Base-by-base conservation (phyloP, 2,113 vertebrate species). In the Zingel zingel region DNA sequence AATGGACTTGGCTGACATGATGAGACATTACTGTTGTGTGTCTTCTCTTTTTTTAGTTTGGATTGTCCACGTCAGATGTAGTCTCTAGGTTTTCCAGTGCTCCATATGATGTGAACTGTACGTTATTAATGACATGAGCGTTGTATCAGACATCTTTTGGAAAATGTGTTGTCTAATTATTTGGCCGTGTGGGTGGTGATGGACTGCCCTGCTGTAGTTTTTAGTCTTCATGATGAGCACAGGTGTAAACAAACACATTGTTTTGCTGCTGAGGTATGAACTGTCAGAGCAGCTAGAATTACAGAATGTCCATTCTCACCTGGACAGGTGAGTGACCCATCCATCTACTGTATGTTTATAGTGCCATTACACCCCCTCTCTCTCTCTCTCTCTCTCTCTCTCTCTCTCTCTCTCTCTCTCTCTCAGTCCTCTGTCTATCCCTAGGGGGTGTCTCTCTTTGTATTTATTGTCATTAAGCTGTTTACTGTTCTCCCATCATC, bases 381-480 rank as follows among this genome's bases (percentile, higher is more conserved):
- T 67, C 19, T 53, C 53, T n/a, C 53, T 54, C 53, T 21, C 11
- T 25, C 54, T 51, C n/a, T 25, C 56, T 58, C 56, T 27, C 23
- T 23, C 23, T 53, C 47, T 14, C 61, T 30, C 36, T 2, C n/a
- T 74, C 61, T 43, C 39, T 16, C 23, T 27, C 57, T 39, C 61
- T 9, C 23, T 64, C 73, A 58, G 8, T 67, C 56, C 25, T 72
- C 36, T 85, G 45, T 77, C 27, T 14, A 0, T 57, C 67, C 25
- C 54, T 27, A 21, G 14, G 25, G 54, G 62, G 47, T 3, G 66
- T 70, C 54, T 72, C 30, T 59, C 74, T 76, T 81, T 81, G 58
- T 85, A 50, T 88, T 88, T 85, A 83, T 82, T 83, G 74, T 77
- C 70, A 87, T 82, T 91, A 91, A 87, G 88, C 88, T 23, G 75